These are phyloP conservation scores for Callorhinus ursinus DNA, from an alignment of 2,113 vertebrate genomes.

Conservation along the genomic window DNA sequence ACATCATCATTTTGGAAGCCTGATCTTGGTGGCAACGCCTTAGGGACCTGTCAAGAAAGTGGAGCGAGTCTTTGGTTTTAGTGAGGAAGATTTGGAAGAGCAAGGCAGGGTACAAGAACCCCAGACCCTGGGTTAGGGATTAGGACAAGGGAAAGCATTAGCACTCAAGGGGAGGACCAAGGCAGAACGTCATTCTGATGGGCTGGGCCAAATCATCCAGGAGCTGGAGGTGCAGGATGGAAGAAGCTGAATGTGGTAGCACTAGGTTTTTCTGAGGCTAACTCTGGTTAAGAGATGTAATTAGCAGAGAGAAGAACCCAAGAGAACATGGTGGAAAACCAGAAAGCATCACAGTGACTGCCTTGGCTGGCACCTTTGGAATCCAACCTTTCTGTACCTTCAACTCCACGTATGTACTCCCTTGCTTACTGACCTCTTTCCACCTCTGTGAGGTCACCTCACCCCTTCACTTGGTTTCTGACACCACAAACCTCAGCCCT, in stretches of 20 bases:
- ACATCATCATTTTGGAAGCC: not conserved
- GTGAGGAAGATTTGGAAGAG: not conserved
- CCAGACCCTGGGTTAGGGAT: not conserved
- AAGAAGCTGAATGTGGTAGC: not conserved
- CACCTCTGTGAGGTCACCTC: not conserved
- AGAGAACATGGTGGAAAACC: not conserved
- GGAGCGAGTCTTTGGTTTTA: not conserved
- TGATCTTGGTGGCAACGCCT: not conserved
- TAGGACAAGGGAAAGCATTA: not conserved
- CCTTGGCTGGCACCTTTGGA: not conserved
- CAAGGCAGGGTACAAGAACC: not conserved
- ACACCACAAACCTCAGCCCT: not conserved
- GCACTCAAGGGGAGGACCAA: not conserved
- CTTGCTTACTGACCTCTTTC: not conserved
- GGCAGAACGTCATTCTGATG: not conserved
- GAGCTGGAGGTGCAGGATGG: not conserved
- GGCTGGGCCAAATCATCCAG: not conserved
- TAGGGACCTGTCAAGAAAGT: not conserved
- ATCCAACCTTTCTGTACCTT: not conserved
- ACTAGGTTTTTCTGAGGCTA: not conserved
- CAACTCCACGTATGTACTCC: not conserved
- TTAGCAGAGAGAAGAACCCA: not conserved
- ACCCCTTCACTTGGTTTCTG: not conserved
- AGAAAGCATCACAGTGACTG: not conserved
- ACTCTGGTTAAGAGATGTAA: not conserved